Evolutionary conservation across 2,797 vertebrate species (phyloP).

Genomic region (Cirrhinus mrigala): DNA sequence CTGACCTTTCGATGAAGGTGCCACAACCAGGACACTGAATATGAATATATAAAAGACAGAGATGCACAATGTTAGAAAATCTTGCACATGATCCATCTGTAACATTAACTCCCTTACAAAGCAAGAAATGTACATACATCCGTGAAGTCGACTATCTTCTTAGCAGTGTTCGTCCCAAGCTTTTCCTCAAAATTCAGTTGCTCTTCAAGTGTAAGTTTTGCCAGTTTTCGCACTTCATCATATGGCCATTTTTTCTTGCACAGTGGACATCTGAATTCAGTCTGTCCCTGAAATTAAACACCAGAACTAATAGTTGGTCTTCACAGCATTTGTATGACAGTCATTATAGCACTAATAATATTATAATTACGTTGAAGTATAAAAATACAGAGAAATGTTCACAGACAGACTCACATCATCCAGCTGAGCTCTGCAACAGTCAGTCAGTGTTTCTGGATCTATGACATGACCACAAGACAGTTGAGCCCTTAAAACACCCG

Average conservation of each 20-base stretch:
- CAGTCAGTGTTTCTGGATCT: slow-evolving; percentile 19
- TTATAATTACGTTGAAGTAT: not conserved
- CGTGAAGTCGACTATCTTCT: slow-evolving; percentile 1
- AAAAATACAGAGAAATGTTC: not conserved
- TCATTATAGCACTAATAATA: not conserved
- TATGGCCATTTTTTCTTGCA: slow-evolving; percentile 3
- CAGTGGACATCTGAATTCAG: slow-evolving; percentile 48
- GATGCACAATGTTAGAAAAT: not conserved
- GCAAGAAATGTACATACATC: slow-evolving; percentile 5
- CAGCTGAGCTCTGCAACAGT: slow-evolving; percentile 15
- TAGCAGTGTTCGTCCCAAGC: not conserved
- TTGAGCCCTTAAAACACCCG: slow-evolving; percentile 1
- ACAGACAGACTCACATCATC: not conserved
- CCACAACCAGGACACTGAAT: slow-evolving; percentile 5
- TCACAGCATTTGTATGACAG: not conserved
- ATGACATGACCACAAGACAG: slow-evolving; percentile 9
- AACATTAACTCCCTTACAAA: too few species aligned
- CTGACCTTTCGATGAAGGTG: not conserved
- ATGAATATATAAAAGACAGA: not conserved
- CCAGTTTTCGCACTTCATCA: slow-evolving; percentile 8
- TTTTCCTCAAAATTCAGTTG: not conserved
- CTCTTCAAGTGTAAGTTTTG: not conserved
- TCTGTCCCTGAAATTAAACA: slow-evolving; percentile 5
- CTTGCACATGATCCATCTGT: not conserved
- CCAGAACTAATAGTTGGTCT: not conserved